Evolutionary conservation across 2,797 vertebrate genomes (phyloP).

Genomic region (Echiichthys vipera): DNA sequence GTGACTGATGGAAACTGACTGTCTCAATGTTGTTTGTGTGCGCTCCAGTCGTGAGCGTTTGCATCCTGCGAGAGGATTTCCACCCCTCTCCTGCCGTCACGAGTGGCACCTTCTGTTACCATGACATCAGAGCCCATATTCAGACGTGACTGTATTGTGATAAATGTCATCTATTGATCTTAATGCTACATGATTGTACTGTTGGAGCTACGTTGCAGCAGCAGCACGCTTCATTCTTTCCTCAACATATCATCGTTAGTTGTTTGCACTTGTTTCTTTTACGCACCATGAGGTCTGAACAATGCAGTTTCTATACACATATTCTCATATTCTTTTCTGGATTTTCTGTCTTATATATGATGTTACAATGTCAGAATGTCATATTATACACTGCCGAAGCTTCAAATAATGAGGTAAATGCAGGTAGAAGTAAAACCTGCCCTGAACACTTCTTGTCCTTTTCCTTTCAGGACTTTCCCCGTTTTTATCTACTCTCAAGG

Average conservation of each 20-base stretch:
- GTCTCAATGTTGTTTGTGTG: constrained; percentile 7
- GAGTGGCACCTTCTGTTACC: constrained; percentile 43
- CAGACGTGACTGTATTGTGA: constrained; percentile 42
- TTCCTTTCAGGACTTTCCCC: too few relatives aligned
- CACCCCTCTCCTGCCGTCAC: constrained; percentile 15
- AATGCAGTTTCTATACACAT: background rate
- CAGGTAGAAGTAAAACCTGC: too few relatives aligned
- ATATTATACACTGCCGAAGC: too few relatives aligned
- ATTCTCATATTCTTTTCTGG: too few relatives aligned
- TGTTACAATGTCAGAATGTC: too few relatives aligned
- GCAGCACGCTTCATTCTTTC: background rate
- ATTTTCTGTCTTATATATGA: too few relatives aligned
- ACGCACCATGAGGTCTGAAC: background rate
- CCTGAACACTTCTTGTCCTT: too few relatives aligned
- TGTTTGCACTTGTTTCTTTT: background rate
- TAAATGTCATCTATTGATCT: constrained; percentile 55
- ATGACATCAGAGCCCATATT: constrained; percentile 52
- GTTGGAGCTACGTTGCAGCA: constrained; percentile 18
- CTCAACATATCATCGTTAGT: too few relatives aligned
- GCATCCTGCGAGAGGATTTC: constrained; percentile 1
- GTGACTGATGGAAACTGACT: constrained; percentile 22
- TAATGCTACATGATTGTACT: constrained; percentile 7
- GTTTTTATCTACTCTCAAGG: too few relatives aligned
- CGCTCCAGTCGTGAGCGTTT: constrained; percentile 1
- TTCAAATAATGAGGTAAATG: too few relatives aligned